Percentiles rank a stretch among this genome's conserved stretches.
Conservation (phyloP, 2,888 invertebrate species). For the Drosophila pseudotalamancana region DNA sequence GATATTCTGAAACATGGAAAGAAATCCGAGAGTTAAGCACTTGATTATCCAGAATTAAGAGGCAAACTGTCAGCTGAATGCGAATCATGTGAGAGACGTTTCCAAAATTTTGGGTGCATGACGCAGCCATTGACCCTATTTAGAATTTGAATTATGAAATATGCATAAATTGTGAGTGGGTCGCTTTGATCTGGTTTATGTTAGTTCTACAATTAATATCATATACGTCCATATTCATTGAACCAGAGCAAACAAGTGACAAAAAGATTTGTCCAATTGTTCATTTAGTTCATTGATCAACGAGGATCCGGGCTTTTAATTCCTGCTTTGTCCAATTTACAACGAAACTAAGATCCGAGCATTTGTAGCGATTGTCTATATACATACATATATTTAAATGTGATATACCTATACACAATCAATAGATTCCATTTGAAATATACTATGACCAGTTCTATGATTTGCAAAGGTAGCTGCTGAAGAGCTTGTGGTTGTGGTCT, state of each 20-base stretch:
- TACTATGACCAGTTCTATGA: too few relatives aligned
- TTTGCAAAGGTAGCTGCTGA: too few relatives aligned
- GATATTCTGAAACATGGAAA: conserved; percentile 49
- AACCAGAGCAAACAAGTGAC: conserved; percentile 24
- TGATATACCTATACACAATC: too few relatives aligned
- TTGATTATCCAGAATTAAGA: conserved; percentile 27
- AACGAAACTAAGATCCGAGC: too few relatives aligned
- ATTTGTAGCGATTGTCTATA: too few relatives aligned
- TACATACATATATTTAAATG: too few relatives aligned
- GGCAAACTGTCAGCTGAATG: conserved; percentile 15
- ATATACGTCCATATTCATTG: background rate
- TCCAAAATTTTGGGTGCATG: conserved; percentile 15
- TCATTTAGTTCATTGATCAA: background rate
- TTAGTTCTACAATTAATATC: conserved; percentile 33
- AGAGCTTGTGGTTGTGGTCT: too few relatives aligned
- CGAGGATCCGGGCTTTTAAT: too few relatives aligned
- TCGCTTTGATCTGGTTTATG: conserved; percentile 46
- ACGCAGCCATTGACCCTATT: conserved; percentile 40
- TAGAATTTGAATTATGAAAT: conserved; percentile 28
- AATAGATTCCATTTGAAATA: too few relatives aligned
- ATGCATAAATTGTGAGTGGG: conserved; percentile 14
- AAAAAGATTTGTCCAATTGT: background rate
- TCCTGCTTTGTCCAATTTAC: too few relatives aligned
- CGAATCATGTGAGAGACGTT: conserved; percentile 41
- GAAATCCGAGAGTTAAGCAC: conserved; percentile 4